Conservation (phyloP, 2,113 vertebrate species). For the Sula dactylatra region DNA sequence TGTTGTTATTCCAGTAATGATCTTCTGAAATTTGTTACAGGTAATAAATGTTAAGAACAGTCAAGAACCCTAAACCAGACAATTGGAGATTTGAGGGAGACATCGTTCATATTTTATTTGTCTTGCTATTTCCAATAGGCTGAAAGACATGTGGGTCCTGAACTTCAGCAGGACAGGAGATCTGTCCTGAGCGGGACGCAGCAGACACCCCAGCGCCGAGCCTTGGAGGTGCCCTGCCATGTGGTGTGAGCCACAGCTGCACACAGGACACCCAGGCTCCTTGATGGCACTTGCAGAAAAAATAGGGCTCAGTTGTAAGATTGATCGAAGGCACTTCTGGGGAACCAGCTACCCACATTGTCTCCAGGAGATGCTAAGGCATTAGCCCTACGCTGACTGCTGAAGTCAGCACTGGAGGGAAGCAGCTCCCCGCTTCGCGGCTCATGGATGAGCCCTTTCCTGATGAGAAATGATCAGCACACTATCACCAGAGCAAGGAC, state of each 20-base stretch:
- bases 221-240: not conserved
- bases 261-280: not conserved
- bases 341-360: not conserved
- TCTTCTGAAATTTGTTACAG: not conserved
- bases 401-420: not conserved
- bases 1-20: not conserved
- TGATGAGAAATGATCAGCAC: not conserved
- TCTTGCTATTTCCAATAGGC: not conserved
- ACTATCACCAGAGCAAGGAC: not conserved
- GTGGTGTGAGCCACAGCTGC: not conserved
- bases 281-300: not conserved
- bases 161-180: not conserved
- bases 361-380: not conserved
- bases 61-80: not conserved
- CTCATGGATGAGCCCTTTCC: not conserved
- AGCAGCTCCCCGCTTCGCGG: not conserved
- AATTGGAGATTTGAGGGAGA: not conserved
- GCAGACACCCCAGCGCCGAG: not conserved
- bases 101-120: not conserved
- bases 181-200: not conserved
- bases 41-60: not conserved
- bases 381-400: accelerated
- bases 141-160: not conserved
- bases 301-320: not conserved
- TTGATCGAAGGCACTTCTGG: not conserved